Evolutionary conservation across 2,113 vertebrate species (phyloP), one percentile per base, ranked within the genome.

Genomic region (Hypocryptadius cinnamomeus): DNA sequence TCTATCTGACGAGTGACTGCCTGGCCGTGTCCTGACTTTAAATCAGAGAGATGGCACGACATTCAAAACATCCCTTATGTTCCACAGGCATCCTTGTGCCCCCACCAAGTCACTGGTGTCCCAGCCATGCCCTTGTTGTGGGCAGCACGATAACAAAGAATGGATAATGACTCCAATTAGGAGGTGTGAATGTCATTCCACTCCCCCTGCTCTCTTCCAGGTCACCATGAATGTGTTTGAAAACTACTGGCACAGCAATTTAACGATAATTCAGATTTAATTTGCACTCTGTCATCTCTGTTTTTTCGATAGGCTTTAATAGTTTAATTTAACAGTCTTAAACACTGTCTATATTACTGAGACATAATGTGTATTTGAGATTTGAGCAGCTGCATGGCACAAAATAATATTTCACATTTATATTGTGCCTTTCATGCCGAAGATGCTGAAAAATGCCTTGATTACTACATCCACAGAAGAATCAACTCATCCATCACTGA

Each of bases 301-400:
- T 73, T 90, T 85, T 94, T 95, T 86, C 73, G 85, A 73, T 78
- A 86, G 90, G 86, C 87, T 89, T 94, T 97, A 94, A 96, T 89
- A 92, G 93, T 91, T 95, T 88, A 95, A 93, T 94, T 93, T 95
- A 96, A 93, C 89, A 95, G 91, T 93, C 81, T 91, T 95, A 96
- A 96, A 85, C 87, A 63, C 89, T 94, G 81, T 94, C 95, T 84
- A 42, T 65, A 96, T 85, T 94, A 95, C 89, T 5, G 9, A 84
- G 92, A 92, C 92, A 95, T 95, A 95, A 95, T 81, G 92, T 27
- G 48, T 72, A 69, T 95, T 95, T 95, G 85, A 95, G 87, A 90
- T 94, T 78, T 86, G 85, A 95, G 83, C 79, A 90, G 92, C 83
- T 90, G 87, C 72, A 79, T 69, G 72, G 72, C 93, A 94, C 64